Evolutionary conservation across 2,113 vertebrate genomes (phyloP).

Genomic region (Campylomormyrus numenius): DNA sequence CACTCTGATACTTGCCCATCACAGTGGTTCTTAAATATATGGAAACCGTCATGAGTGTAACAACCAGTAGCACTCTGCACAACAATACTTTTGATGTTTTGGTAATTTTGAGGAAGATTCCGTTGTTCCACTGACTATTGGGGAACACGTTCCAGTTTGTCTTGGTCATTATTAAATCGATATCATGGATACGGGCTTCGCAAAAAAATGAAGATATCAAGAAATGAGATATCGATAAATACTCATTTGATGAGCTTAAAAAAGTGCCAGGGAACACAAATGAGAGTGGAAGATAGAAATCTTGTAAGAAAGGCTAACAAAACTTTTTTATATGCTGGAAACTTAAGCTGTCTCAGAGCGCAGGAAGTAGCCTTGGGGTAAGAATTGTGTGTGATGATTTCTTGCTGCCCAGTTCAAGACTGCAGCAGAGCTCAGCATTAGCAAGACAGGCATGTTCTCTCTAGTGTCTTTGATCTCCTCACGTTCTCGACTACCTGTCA

Average conservation of each 20-base stretch:
- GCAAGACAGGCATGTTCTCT: not conserved
- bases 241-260: not conserved
- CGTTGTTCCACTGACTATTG: not conserved
- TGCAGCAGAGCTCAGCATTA: not conserved
- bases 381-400: not conserved
- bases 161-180: not conserved
- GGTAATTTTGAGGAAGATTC: not conserved
- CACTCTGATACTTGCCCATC: not conserved
- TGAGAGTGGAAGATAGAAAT: not conserved
- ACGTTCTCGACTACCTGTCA: slow-evolving; percentile 19
- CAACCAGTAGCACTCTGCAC: not conserved
- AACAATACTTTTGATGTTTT: not conserved
- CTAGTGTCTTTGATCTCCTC: slow-evolving; percentile 27
- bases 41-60: not conserved
- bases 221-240: not conserved
- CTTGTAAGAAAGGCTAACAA: not conserved
- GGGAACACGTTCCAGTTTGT: not conserved
- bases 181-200: not conserved
- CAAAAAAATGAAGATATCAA: not conserved
- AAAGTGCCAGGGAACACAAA: not conserved
- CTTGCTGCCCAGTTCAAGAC: not conserved
- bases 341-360: not conserved
- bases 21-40: not conserved
- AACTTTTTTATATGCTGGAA: not conserved
- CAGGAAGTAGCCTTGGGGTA: not conserved